Base-by-base conservation (phyloP, 2,113 vertebrate genomes). In the Psephotus haematonotus region DNA sequence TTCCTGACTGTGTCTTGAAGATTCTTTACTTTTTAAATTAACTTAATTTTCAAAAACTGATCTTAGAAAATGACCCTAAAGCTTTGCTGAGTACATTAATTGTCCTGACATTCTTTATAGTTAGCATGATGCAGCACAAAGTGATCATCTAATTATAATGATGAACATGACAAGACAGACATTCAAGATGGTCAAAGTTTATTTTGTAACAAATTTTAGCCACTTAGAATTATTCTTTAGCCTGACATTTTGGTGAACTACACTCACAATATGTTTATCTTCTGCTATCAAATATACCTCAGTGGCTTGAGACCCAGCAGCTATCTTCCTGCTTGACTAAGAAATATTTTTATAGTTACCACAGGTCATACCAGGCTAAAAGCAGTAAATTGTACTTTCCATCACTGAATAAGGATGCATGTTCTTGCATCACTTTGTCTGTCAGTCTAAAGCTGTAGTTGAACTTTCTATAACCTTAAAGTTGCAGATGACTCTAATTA, bases 251-350 rank as follows among this genome's bases (percentile, higher is more conserved):
- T 90, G 20, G 33, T 88, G 88, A 90, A 75, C 79, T 82, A 46
- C 88, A 44, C 47, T 94, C 55, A 95, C 35, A 95, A 64, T 33
- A 81, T 47, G 90, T 90, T 90, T 55, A 70, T 95, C 46, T 93
- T 50, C 82, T 76, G 27, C 55, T 88, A 86, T 49, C 60, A 81
- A 44, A 95, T 93, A 94, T 88, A 93, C 63, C 43, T 86, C 64
- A 28, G 50, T 41, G 28, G 28, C 31, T 88, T 1, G 0, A 41
- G 68, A 67, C 55, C 69, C 64, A 81, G 46, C 50, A 96, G 85
- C 41, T 63, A 77, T 70, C 27, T 88, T 84, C 69, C 68, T 86
- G 88, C 79, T 93, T 95, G 90, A 75, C 77, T 92, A 93, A 92
- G 50, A 80, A 94, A 52, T 88, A 86, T 75, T 90, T 96, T 91